Conservation (phyloP, 2,888 invertebrate species). For the Noctua fimbriata region DNA sequence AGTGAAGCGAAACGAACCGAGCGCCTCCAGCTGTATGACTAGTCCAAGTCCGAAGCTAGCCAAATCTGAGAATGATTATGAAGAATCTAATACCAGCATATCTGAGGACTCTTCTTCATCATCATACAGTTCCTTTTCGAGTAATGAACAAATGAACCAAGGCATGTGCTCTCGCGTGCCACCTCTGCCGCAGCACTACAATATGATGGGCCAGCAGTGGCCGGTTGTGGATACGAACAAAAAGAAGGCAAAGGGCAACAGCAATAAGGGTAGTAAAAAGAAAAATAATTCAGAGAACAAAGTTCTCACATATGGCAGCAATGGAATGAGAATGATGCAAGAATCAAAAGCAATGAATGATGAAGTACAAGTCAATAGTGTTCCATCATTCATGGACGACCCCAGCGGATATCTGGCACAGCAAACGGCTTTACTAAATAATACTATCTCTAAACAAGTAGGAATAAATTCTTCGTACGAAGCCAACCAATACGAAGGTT, state of each 20-base stretch:
- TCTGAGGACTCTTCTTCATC: conserved; percentile 82
- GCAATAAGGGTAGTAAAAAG: conserved; percentile 87
- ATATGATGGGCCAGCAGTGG: conserved; percentile 87
- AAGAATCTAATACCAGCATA: conserved; percentile 80
- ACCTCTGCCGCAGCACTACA: conserved; percentile 92
- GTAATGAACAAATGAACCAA: conserved; percentile 82
- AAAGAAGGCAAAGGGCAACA: conserved; percentile 91
- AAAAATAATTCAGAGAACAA: conserved; percentile 82
- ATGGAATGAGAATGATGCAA: conserved; percentile 81
- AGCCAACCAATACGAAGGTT: conserved; percentile 77
- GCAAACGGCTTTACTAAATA: conserved; percentile 96
- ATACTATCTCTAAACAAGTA: conserved; percentile 94
- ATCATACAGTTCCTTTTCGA: conserved; percentile 78
- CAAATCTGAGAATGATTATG: conserved; percentile 84
- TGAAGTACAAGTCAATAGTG: conserved; percentile 87
- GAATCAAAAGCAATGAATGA: conserved; percentile 86
- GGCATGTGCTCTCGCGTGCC: conserved; percentile 93
- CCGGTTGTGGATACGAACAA: conserved; percentile 81
- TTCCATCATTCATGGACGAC: conserved; percentile 97
- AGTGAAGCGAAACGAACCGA: conserved; percentile 84
- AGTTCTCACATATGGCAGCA: conserved; percentile 76
- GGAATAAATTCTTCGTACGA: conserved; percentile 83
- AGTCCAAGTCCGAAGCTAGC: conserved; percentile 82
- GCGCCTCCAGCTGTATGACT: conserved; percentile 74
- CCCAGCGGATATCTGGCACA: conserved; percentile 97